phyloP scores from a whole-genome alignment of 2,888 invertebrate species.

The Drosophila leonis region DNA sequence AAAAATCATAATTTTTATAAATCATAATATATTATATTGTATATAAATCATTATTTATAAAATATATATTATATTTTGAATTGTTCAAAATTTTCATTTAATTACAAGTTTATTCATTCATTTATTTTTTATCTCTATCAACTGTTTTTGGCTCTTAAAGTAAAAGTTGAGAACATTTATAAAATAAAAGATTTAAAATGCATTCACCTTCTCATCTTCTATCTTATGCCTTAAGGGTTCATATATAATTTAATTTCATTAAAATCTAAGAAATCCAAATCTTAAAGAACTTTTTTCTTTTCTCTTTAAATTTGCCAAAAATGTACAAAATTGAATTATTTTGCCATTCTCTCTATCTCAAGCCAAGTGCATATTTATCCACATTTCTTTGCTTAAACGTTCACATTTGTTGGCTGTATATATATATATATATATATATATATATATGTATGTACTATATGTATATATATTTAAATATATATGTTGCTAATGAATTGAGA shows the following conservation, averaged over 20 bases:
- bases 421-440: neutral
- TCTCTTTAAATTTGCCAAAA: neutral
- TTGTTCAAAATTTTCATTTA: too few relatives aligned
- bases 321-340: neutral
- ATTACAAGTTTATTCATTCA: too few relatives aligned
- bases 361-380: neutral
- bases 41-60: too few relatives aligned
- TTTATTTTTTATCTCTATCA: too few relatives aligned
- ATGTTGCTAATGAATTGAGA: slow-evolving; percentile 17
- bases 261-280: neutral
- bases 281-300: neutral
- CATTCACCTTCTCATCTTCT: too few relatives aligned
- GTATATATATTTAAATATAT: neutral
- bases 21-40: too few relatives aligned
- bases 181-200: too few relatives aligned
- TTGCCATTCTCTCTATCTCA: neutral
- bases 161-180: too few relatives aligned
- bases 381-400: neutral
- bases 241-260: neutral
- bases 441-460: neutral
- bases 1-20: too few relatives aligned
- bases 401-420: neutral
- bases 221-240: too few relatives aligned
- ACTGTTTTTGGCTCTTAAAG: too few relatives aligned
- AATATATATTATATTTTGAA: too few relatives aligned